Evolutionary conservation across 2,113 vertebrate genomes (phyloP).

Genomic region (Pseudopipra pipra): DNA sequence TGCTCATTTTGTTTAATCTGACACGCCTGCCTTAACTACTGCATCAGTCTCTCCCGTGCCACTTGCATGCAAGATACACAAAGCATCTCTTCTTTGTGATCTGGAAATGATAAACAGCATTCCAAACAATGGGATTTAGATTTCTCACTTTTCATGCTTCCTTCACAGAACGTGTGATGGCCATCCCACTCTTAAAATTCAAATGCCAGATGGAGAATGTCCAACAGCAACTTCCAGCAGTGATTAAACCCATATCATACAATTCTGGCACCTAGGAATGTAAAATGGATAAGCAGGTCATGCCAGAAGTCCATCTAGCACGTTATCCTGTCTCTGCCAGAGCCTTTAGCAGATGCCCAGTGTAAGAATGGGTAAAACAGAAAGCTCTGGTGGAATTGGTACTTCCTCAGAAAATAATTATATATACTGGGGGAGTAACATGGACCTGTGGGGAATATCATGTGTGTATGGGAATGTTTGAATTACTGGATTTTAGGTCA

Average conservation of each 20-base stretch:
- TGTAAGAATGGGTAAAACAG: neutral
- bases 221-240: neutral
- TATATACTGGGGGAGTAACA: neutral
- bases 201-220: neutral
- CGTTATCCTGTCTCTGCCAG: neutral
- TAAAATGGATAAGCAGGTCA: neutral
- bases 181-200: neutral
- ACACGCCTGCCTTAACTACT: neutral
- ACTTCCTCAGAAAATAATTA: neutral
- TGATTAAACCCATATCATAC: neutral
- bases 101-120: conserved; percentile 26
- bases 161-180: neutral
- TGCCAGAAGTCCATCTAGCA: neutral
- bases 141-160: neutral
- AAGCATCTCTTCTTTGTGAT: neutral
- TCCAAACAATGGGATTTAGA: neutral
- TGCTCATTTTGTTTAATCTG: neutral
- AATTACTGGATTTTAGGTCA: neutral
- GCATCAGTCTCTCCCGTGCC: neutral
- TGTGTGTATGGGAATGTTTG: neutral
- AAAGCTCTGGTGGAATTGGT: neutral
- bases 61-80: neutral
- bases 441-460: neutral
- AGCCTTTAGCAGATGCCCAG: neutral
- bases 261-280: neutral